These are phyloP conservation scores for Caerostris extrusa DNA, from an alignment of 1,140 invertebrate species.

Conservation along the genomic window DNA sequence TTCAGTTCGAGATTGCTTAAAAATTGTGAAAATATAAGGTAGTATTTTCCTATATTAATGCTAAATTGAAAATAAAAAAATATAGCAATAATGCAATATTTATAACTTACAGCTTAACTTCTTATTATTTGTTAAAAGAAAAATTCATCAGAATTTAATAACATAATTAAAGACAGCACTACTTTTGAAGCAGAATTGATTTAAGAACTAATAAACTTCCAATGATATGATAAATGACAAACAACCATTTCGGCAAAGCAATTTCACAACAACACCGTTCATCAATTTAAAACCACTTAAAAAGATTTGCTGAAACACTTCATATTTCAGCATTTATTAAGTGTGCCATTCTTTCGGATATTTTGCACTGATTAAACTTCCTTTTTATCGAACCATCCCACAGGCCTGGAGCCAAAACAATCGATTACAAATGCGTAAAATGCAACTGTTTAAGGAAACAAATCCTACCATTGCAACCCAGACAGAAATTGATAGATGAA, in stretches of 20 bases:
- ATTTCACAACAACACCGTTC: not conserved
- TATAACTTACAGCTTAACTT: too few relatives aligned
- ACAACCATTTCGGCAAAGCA: not conserved
- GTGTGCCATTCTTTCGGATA: not conserved
- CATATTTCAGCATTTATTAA: not conserved
- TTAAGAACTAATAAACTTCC: not conserved
- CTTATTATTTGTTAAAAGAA: too few relatives aligned
- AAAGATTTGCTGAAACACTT: not conserved
- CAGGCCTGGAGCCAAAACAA: not conserved
- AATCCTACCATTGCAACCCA: not conserved
- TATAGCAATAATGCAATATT: too few relatives aligned
- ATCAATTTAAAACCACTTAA: slow-evolving; percentile 5
- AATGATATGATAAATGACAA: not conserved
- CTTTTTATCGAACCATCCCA: not conserved
- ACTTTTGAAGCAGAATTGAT: too few relatives aligned
- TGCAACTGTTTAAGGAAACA: not conserved
- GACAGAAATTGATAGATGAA: not conserved
- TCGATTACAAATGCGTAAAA: not conserved
- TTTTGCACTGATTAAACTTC: not conserved
- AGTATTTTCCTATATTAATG: too few relatives aligned
- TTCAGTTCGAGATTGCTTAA: too few relatives aligned
- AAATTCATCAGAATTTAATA: too few relatives aligned
- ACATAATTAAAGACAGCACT: too few relatives aligned
- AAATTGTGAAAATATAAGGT: too few relatives aligned
- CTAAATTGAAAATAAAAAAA: too few relatives aligned